These are phyloP conservation scores for Mesocentrotus franciscanus DNA, from an alignment of 53 echinoderm and acorn worm genomes.

Conservation along the genomic window DNA sequence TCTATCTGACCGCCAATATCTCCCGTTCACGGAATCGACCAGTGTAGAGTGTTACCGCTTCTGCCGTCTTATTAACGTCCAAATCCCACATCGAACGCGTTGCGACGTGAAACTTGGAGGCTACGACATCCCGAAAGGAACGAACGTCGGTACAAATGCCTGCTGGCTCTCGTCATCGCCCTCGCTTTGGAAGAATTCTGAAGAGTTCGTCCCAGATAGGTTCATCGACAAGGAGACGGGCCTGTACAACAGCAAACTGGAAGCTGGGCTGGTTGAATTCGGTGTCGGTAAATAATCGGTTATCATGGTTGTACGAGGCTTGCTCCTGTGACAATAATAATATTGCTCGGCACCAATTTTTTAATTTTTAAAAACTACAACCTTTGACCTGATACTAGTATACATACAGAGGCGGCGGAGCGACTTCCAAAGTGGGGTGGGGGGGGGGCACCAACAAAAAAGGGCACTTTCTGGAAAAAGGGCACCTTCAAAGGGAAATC, in stretches of 20 bases:
- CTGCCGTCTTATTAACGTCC: not conserved
- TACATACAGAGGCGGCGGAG: too few relatives aligned
- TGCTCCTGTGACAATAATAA: too few relatives aligned
- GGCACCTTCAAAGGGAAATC: too few relatives aligned
- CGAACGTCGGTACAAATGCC: constrained; percentile 19
- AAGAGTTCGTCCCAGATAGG: constrained; percentile 23
- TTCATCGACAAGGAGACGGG: constrained; percentile 35
- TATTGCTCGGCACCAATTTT: too few relatives aligned
- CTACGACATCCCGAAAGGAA: constrained; percentile 53
- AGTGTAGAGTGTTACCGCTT: constrained; percentile 24
- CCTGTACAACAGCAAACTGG: constrained; percentile 8
- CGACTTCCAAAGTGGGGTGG: too few relatives aligned
- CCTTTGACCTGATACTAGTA: too few relatives aligned
- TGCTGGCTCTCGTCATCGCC: constrained; percentile 11
- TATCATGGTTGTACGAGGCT: not conserved
- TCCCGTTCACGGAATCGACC: constrained; percentile 39
- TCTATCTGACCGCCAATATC: not conserved
- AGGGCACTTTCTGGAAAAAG: too few relatives aligned
- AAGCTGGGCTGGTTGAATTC: constrained; percentile 28
- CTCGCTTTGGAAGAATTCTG: not conserved
- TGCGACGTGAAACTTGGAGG: constrained; percentile 42
- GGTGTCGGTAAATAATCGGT: constrained; percentile 9
- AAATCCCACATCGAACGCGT: constrained; percentile 35
- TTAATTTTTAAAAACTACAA: too few relatives aligned
- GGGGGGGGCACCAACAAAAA: too few relatives aligned